Percentiles rank a stretch among this genome's conserved stretches.
phyloP scores from a whole-genome alignment of 2,888 invertebrate species.

The Holacanthella duospinosa region DNA sequence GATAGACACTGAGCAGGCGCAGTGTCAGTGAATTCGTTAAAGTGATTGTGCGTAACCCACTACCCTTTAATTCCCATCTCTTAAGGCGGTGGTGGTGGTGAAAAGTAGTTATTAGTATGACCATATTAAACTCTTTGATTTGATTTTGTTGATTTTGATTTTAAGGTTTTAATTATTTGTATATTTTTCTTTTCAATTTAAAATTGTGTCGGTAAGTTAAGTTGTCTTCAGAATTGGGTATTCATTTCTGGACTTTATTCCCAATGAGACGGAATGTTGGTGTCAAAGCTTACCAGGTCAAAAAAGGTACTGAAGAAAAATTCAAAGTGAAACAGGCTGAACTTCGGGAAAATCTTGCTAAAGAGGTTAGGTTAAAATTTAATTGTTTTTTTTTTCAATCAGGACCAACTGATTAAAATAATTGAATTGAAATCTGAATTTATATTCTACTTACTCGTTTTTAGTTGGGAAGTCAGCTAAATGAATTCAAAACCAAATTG shows the following conservation, averaged over 20 bases:
- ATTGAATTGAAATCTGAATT: background rate
- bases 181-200: background rate
- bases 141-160: background rate
- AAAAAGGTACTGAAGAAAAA: conserved; percentile 73
- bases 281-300: conserved; percentile 80
- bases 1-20: too few relatives aligned
- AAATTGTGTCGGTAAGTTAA: too few relatives aligned
- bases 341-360: conserved; percentile 82
- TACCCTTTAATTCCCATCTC: too few relatives aligned
- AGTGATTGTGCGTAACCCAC: too few relatives aligned
- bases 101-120: too few relatives aligned
- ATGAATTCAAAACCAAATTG: conserved; percentile 77
- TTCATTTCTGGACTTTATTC: background rate
- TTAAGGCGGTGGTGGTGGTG: too few relatives aligned
- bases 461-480: conserved; percentile 83
- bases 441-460: background rate
- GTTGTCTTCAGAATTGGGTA: background rate
- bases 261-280: conserved; percentile 62
- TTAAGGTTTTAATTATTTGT: background rate
- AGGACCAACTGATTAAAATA: background rate
- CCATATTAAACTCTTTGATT: too few relatives aligned
- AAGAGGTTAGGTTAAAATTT: conserved; percentile 43
- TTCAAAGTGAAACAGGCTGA: conserved; percentile 85
- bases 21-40: too few relatives aligned
- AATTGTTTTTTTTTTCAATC: conserved; percentile 2